A percentile compares a stretch with the other conserved stretches of the same genome.
Evolutionary conservation across 2,113 vertebrate genomes (phyloP).

Genomic region (Dasyurus viverrinus): DNA sequence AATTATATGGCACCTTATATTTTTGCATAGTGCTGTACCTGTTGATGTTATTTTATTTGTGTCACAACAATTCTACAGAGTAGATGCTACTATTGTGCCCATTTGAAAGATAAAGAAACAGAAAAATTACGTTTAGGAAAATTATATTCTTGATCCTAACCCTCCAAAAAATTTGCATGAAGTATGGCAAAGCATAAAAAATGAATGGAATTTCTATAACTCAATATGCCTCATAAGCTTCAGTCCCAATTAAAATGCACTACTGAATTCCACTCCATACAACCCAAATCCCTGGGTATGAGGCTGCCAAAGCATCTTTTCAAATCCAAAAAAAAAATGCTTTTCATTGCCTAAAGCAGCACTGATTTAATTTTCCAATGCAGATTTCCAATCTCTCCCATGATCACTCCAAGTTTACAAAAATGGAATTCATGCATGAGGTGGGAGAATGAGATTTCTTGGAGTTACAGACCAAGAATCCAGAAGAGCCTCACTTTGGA

Average conservation of each 20-base stretch:
- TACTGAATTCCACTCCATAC: not conserved
- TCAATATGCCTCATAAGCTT: conserved; percentile 39
- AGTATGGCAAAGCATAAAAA: conserved; percentile 46
- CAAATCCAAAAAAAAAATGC: conserved; percentile 8
- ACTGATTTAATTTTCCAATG: conserved; percentile 28
- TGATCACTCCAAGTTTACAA: conserved; percentile 11
- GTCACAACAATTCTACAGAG: not conserved
- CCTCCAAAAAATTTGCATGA: conserved; percentile 17
- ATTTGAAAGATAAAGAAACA: not conserved
- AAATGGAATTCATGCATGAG: conserved; percentile 5
- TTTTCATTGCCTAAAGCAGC: conserved; percentile 23
- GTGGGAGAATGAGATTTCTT: conserved; percentile 7
- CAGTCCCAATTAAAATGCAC: conserved; percentile 17
- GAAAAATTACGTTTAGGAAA: conserved; percentile 61
- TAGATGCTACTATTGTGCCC: not conserved
- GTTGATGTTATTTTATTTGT: not conserved
- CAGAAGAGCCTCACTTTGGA: not conserved
- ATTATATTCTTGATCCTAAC: conserved; percentile 64
- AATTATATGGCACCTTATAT: not conserved
- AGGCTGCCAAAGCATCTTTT: not conserved
- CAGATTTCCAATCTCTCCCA: not conserved
- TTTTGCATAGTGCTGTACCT: not conserved
- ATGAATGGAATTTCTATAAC: conserved; percentile 43
- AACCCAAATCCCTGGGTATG: not conserved
- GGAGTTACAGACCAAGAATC: conserved; percentile 19